Conservation (phyloP, 2,888 invertebrate genomes). For the Nymphalis c-album region DNA sequence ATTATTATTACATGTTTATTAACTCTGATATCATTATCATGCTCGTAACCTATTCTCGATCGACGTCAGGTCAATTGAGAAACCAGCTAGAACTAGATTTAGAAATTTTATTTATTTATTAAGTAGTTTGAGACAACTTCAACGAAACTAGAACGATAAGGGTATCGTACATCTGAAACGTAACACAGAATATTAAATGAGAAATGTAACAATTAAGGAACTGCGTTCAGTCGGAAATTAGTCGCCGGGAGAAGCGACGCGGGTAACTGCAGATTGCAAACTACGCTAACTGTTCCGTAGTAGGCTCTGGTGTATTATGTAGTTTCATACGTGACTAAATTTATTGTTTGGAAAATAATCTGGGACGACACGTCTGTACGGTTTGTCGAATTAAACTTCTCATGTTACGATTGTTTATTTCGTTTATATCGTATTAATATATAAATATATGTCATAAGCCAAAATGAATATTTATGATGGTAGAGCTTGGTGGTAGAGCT, state of each 20-base stretch:
- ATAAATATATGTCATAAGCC: no score
- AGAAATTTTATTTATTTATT: not conserved
- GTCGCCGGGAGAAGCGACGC: conserved; percentile 60
- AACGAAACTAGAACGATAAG: conserved; percentile 2
- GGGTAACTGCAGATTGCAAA: conserved; percentile 56
- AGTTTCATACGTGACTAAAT: conserved; percentile 32
- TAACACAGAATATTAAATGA: conserved; percentile 41
- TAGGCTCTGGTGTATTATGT: conserved; percentile 28
- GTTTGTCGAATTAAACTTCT: conserved; percentile 30
- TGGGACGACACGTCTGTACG: conserved; percentile 16
- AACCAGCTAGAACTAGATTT: not conserved
- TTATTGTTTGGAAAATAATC: conserved; percentile 37
- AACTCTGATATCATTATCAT: no score
- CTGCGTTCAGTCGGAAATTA: conserved; percentile 73
- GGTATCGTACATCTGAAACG: conserved; percentile 28
- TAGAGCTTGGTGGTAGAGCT: no score
- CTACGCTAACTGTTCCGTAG: conserved; percentile 26
- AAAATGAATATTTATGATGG: no score
- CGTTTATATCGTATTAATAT: conserved; percentile 9
- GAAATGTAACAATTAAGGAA: conserved; percentile 53
- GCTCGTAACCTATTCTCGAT: no score
- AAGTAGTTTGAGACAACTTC: not conserved
- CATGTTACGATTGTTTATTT: conserved; percentile 11
- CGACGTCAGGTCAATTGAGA: not conserved
- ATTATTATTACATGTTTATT: no score